Base-by-base conservation (phyloP, 2,888 invertebrate genomes). In the Campoplex nolae region DNA sequence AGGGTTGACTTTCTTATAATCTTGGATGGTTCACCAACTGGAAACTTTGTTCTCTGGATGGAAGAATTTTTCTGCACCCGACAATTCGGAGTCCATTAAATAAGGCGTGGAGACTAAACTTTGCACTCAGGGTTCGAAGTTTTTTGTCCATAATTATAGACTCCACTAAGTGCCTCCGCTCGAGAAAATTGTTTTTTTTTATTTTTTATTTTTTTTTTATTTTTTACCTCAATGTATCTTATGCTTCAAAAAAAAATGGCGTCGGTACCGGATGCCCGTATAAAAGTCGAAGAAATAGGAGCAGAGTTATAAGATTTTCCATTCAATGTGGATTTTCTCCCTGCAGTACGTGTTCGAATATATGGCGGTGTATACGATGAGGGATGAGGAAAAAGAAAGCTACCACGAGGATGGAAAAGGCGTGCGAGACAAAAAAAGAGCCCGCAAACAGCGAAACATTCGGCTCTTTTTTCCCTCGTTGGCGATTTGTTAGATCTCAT, bases 401-500 rank as follows among this genome's bases (percentile, higher is more conserved):
- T 73, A 23, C 75, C 32, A 42, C 38, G 65, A 67, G 62, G 38
- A 45, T 6, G 76, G 45, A n/a, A 54, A 76, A 56, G 6, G 58
- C 51, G 58, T 54, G 71, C 3, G 65, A 54, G 58, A 16, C 48
- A 56, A 73, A 45, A 71, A 62, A 48, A 65, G 32, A 54, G 77
- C 42, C 81, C 62, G 67, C 54, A 75, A 73, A 48, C 81, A 79
- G 67, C 75, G n/a, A 23, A 79, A 70, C 83, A 76, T 86, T 83
- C 78, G 79, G 75, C 23, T 35, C 51, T 78, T 85, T 77, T 86
- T 79, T 71, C 83, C 79, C 79, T 80, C 81, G 73, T 77, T 70
- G 68, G 75, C 86, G 86, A 86, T 86, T 86, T 86, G 86, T 86
- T 83, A 80, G 79, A 62, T 81, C 81, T 77, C 73, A 45, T 77